phyloP scores from a whole-genome alignment of 2,888 invertebrate genomes.

The Prenolepis imparis region DNA sequence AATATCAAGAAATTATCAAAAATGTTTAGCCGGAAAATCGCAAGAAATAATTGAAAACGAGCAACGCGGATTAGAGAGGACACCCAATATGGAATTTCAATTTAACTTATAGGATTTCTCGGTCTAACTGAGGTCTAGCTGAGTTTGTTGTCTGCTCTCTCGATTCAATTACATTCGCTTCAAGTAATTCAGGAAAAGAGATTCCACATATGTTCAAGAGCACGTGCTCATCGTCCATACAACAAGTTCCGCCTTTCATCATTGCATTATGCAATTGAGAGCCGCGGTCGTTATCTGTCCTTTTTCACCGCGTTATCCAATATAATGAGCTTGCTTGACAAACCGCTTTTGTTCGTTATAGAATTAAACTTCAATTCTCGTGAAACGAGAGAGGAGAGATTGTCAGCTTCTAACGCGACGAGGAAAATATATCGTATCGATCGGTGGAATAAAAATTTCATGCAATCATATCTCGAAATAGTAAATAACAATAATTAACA shows the following conservation, averaged over 20 bases:
- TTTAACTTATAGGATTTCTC: background rate
- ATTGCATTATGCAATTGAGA: slow-evolving; percentile 48
- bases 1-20: background rate
- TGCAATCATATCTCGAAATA: background rate
- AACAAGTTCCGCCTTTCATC: slow-evolving; percentile 42
- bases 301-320: slow-evolving; percentile 26
- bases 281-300: slow-evolving; percentile 18
- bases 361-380: slow-evolving; percentile 9
- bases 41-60: background rate
- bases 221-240: slow-evolving; percentile 27
- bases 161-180: slow-evolving; percentile 27
- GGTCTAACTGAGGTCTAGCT: background rate
- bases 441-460: background rate
- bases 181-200: slow-evolving; percentile 26
- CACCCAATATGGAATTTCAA: slow-evolving; percentile 20
- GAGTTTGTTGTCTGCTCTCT: slow-evolving; percentile 17
- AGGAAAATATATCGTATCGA: background rate
- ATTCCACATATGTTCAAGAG: slow-evolving; percentile 25
- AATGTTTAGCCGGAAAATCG: background rate
- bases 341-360: slow-evolving; percentile 36
- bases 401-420: background rate
- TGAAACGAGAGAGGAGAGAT: background rate
- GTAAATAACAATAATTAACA: slow-evolving; percentile 16
- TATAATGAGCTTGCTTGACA: slow-evolving; percentile 44
- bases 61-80: background rate